These are phyloP conservation scores for Melanostoma mellinum DNA, from an alignment of 2,888 invertebrate genomes.

Conservation along the genomic window DNA sequence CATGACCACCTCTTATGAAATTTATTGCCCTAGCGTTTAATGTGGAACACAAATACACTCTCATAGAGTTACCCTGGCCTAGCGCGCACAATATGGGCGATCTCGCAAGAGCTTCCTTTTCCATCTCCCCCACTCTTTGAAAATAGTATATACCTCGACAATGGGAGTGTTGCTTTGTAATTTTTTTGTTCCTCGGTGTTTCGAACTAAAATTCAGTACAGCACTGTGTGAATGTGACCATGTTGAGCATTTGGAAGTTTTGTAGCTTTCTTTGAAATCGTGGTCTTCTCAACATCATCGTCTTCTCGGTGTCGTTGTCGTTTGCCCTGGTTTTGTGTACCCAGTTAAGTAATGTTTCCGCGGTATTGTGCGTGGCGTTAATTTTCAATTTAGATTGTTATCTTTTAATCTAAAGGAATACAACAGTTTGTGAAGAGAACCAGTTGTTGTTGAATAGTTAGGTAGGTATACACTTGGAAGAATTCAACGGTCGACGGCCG, in stretches of 20 bases:
- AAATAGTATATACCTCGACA: background rate
- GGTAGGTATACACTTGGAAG: constrained; percentile 10
- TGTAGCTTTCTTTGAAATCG: constrained; percentile 55
- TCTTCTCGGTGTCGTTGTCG: constrained; percentile 55
- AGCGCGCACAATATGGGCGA: constrained; percentile 41
- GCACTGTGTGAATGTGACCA: constrained; percentile 22
- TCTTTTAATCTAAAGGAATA: constrained; percentile 61
- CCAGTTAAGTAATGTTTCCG: constrained; percentile 72
- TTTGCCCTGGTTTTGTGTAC: constrained; percentile 64
- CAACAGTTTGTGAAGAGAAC: constrained; percentile 37
- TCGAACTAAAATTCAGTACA: background rate
- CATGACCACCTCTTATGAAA: constrained; percentile 70
- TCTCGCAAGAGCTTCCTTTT: constrained; percentile 14
- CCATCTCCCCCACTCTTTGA: background rate
- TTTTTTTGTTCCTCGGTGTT: constrained; percentile 26
- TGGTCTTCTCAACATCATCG: constrained; percentile 21
- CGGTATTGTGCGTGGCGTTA: constrained; percentile 66
- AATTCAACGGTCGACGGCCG: background rate
- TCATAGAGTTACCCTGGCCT: background rate
- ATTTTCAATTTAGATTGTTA: constrained; percentile 44
- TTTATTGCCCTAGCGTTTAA: constrained; percentile 61
- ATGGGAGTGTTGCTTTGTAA: constrained; percentile 29
- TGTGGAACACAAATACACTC: constrained; percentile 23
- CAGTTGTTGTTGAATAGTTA: constrained; percentile 29
- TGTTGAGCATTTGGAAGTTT: constrained; percentile 32